Conservation (phyloP, 2,888 invertebrate species). For the Nomada goodeniana region DNA sequence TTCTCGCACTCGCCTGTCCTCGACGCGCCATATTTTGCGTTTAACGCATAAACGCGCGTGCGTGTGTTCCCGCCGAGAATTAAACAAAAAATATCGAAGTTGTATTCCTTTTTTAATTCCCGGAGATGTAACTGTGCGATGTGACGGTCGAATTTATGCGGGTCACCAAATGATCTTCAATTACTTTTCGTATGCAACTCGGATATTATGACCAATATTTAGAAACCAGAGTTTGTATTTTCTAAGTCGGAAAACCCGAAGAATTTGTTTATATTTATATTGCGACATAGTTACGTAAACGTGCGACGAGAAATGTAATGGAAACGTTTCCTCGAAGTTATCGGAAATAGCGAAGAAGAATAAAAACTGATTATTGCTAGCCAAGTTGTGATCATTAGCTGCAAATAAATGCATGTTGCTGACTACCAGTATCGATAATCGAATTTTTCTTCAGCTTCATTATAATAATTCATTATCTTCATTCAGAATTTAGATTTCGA, state of each 20-base stretch:
- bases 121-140: too few relatives aligned
- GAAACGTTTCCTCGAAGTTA: background rate
- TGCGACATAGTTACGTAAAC: too few relatives aligned
- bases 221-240: background rate
- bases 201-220: background rate
- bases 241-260: background rate
- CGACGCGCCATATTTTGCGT: background rate
- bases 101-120: background rate
- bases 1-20: background rate
- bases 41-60: background rate
- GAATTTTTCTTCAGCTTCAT: background rate
- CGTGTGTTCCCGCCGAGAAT: background rate
- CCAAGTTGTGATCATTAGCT: background rate
- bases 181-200: background rate
- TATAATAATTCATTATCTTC: background rate
- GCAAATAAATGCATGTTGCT: background rate
- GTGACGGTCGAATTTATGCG: too few relatives aligned
- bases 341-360: background rate
- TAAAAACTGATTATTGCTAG: too few relatives aligned
- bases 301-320: too few relatives aligned
- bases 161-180: conserved; percentile 21
- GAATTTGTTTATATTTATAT: background rate
- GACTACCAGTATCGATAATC: background rate
- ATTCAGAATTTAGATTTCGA: background rate
- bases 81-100: background rate